Evolutionary conservation across 2,113 vertebrate species (phyloP).

Genomic region (Saimiri boliviensis): DNA sequence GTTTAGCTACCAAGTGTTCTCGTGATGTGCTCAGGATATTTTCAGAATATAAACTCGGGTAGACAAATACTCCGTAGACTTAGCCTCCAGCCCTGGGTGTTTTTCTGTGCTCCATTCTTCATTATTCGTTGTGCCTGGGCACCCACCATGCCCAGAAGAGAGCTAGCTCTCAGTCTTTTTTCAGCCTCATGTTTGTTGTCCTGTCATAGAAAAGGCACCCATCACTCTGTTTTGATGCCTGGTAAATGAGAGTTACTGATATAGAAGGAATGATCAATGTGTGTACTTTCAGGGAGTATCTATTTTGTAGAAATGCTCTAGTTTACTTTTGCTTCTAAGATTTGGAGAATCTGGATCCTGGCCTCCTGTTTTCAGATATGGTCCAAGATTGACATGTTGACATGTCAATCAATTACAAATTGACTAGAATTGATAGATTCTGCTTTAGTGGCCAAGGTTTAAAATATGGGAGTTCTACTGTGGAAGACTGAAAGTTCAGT

Average conservation of each 20-base stretch:
- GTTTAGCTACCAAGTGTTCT: background rate
- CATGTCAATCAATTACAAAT: accelerated
- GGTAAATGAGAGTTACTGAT: background rate
- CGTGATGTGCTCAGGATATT: accelerated
- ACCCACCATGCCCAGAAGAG: background rate
- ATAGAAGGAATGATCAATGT: accelerated
- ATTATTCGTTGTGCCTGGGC: background rate
- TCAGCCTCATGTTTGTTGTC: accelerated
- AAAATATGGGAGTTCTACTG: accelerated
- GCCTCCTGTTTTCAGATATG: background rate
- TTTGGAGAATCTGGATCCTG: background rate
- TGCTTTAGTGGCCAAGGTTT: background rate
- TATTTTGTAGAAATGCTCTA: background rate
- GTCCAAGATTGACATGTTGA: too few relatives aligned
- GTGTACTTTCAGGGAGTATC: background rate
- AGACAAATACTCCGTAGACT: background rate
- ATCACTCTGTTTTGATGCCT: background rate
- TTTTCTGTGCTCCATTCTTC: background rate
- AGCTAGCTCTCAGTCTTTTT: background rate
- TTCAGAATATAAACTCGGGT: background rate
- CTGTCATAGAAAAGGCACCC: background rate
- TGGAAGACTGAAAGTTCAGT: background rate
- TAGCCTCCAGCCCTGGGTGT: accelerated
- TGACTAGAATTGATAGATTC: background rate
- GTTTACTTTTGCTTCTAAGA: background rate